Evolutionary conservation across 2,113 vertebrate species (phyloP), one percentile per base, ranked within the genome.

Genomic region (Sinocyclocheilus anophthalmus): DNA sequence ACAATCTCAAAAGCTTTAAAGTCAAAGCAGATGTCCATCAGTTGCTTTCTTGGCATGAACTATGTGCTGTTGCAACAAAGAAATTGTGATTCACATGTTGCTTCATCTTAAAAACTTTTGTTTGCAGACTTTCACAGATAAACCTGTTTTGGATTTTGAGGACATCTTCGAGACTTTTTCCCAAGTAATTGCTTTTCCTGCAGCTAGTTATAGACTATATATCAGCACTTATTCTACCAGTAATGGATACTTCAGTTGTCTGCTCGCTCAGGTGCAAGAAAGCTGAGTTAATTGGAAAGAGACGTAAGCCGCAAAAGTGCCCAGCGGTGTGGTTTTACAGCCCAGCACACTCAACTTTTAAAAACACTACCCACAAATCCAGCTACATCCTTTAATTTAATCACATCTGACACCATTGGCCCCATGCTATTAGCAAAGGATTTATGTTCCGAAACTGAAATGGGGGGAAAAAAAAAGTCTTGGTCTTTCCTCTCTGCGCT

Each of bases 241-340:
- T 79, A 87, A 85, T 65, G 45, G 65, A 81, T n/a, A 76, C 75
- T 79, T 73, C n/a, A 85, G 76, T 86, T 87, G 77, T 81, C 42
- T 39, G 65, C 37, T 63, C 50, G 24, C 76, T 76, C 22, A 67
- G 39, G 37, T 59, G 24, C 33, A 26, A 88, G 75, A 80, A 57
- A 59, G 22, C 26, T 1, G 7, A 79, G 42, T 75, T 89, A 80
- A 87, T 88, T 85, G 80, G 53, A 83, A 12, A 80, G 67, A 57
- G 75, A 85, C 50, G 67, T 39, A 45, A 76, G 37, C 80, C 24
- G 3, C 14, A 76, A 81, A 76, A 84, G 70, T n/a, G 55, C 55
- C 63, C 16, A 24, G 24, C 4, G 16, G 13, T 57, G 67, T 77
- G 22, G 39, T 69, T 87, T 76, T 76, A 22, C 63, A 22, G 33